Evolutionary conservation across 1,140 invertebrate species (phyloP).

Genomic region (Tribolium castaneum): DNA sequence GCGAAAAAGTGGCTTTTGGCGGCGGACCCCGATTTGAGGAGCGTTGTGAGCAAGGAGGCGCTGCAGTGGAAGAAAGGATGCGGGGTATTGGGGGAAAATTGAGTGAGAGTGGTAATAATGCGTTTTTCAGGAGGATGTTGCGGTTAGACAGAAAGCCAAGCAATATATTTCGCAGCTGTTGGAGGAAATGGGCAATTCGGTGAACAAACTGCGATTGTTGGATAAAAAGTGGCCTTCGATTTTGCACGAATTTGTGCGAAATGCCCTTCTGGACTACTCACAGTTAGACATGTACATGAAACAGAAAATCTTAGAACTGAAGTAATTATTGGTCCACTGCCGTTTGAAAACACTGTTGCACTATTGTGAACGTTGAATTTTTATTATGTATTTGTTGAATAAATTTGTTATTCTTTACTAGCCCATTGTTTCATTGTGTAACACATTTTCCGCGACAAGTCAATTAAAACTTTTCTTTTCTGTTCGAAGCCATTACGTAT

Average conservation of each 20-base stretch:
- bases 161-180: constrained; percentile 75
- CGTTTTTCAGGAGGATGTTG: constrained; percentile 72
- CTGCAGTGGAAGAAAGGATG: constrained; percentile 79
- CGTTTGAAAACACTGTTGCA: constrained; percentile 38
- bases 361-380: constrained; percentile 36
- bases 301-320: constrained; percentile 60
- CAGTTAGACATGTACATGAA: constrained; percentile 83
- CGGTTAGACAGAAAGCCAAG: constrained; percentile 77
- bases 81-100: neutral
- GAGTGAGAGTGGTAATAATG: neutral
- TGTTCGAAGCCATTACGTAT: neutral
- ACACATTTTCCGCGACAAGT: neutral
- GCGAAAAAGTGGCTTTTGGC: constrained; percentile 79
- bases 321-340: constrained; percentile 45
- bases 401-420: constrained; percentile 35
- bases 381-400: constrained; percentile 46
- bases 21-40: constrained; percentile 79
- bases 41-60: constrained; percentile 87
- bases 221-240: constrained; percentile 80
- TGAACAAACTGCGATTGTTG: constrained; percentile 78
- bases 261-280: constrained; percentile 80
- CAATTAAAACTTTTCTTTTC: neutral
- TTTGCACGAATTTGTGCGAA: constrained; percentile 78
- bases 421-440: neutral
- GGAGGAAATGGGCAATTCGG: constrained; percentile 77